A percentile compares a stretch with the other conserved stretches of the same genome.
Evolutionary conservation across 2,113 vertebrate species (phyloP).

Genomic region (Poeciliopsis prolifica): DNA sequence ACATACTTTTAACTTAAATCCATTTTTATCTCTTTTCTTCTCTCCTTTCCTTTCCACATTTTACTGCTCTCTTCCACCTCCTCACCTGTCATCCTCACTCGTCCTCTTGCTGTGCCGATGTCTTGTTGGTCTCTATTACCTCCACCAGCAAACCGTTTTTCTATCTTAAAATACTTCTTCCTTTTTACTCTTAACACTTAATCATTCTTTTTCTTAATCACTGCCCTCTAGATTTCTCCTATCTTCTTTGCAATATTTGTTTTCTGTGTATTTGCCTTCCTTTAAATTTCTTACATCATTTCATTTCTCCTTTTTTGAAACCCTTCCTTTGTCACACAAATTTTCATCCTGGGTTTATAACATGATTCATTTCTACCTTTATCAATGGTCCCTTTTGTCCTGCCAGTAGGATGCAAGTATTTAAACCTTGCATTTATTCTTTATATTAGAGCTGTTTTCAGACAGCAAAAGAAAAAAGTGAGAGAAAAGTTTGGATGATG

Average conservation of each 20-base stretch:
- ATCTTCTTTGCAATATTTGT: conserved; percentile 6
- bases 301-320: not conserved
- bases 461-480: not conserved
- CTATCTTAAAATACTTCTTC: conserved; percentile 15
- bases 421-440: conserved; percentile 43
- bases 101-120: conserved; percentile 21
- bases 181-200: conserved; percentile 23
- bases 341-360: conserved; percentile 25
- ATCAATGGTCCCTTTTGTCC: conserved; percentile 24
- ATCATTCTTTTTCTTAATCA: conserved; percentile 31
- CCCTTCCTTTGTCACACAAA: not conserved
- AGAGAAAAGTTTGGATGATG: conserved; percentile 12
- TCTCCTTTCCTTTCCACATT: conserved; percentile 37
- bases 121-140: conserved; percentile 40
- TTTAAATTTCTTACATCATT: not conserved
- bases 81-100: conserved; percentile 30
- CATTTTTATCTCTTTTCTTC: conserved; percentile 71
- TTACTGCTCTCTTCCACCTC: conserved; percentile 41
- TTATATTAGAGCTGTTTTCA: conserved; percentile 32
- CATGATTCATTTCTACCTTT: conserved; percentile 2
- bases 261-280: conserved; percentile 1
- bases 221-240: conserved; percentile 1
- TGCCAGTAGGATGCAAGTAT: conserved; percentile 44
- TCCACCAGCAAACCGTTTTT: conserved; percentile 15
- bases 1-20: conserved; percentile 43